A percentile compares a stretch with the other conserved stretches of the same genome.
These are phyloP conservation scores for Lethenteron camtschaticum DNA, from an alignment of 2,113 vertebrate genomes.

Conservation along the genomic window DNA sequence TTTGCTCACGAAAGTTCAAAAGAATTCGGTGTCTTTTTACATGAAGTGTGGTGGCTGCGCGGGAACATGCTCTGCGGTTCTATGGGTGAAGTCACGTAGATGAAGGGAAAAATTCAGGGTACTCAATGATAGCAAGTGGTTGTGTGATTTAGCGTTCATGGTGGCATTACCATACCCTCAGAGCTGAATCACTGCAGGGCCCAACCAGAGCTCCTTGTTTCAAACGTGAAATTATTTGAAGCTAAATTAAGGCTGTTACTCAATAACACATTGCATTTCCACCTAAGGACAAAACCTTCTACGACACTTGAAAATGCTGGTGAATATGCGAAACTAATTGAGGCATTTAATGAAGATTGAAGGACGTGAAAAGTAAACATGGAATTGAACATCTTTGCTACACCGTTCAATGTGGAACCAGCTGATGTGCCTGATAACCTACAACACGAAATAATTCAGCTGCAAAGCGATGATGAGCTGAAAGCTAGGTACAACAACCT, in stretches of 20 bases:
- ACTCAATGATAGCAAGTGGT: slow-evolving; percentile 1
- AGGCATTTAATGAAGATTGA: slow-evolving; percentile 13
- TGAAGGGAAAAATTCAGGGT: slow-evolving; percentile 1
- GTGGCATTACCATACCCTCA: slow-evolving; percentile 6
- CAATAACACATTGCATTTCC: not conserved
- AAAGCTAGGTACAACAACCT: slow-evolving; percentile 17
- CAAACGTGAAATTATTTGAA: slow-evolving; percentile 2
- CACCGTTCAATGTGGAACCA: slow-evolving; percentile 16
- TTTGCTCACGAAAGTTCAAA: too few species aligned
- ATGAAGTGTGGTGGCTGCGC: slow-evolving; percentile 8
- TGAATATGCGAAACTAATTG: slow-evolving; percentile 14
- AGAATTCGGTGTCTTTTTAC: slow-evolving; percentile 11
- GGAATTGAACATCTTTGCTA: slow-evolving; percentile 16
- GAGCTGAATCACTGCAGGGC: slow-evolving; percentile 4
- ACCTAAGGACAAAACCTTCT: slow-evolving; percentile 12
- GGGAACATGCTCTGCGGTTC: slow-evolving; percentile 7
- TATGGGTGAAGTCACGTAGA: slow-evolving; percentile 7
- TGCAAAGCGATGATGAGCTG: slow-evolving; percentile 19
- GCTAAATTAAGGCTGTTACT: slow-evolving; percentile 5
- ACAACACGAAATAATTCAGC: slow-evolving; percentile 15
- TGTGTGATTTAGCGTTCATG: slow-evolving; percentile 6
- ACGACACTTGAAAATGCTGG: slow-evolving; percentile 12
- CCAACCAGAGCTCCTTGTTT: not conserved
- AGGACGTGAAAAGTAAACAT: slow-evolving; percentile 16
- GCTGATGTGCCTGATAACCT: slow-evolving; percentile 16